Evolutionary conservation across 2,113 vertebrate genomes (phyloP).

Genomic region (Myotis lucifugus): DNA sequence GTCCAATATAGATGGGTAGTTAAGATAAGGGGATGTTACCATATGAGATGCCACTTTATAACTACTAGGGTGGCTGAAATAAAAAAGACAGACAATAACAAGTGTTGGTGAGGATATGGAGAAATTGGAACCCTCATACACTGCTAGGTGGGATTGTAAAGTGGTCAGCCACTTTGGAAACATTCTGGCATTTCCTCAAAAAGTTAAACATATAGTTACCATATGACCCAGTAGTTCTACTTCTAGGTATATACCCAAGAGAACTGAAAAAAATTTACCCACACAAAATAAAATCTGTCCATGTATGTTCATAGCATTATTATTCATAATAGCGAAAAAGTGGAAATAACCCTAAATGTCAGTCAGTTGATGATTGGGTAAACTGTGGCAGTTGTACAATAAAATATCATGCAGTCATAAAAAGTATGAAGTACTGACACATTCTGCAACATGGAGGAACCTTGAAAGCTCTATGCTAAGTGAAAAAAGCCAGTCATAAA

Average conservation of each 20-base stretch:
- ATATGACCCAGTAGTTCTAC: slow-evolving; percentile 5
- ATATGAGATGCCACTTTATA: background rate
- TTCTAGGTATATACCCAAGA: background rate
- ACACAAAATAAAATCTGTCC: background rate
- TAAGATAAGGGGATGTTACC: background rate
- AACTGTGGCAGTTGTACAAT: background rate
- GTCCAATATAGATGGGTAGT: background rate
- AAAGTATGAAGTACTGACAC: background rate
- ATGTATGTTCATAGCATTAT: background rate
- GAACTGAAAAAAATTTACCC: background rate
- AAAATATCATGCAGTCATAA: background rate
- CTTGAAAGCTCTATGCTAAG: background rate
- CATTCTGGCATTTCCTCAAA: slow-evolving; percentile 5
- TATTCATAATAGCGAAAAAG: background rate
- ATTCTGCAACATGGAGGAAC: background rate
- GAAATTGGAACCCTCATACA: background rate
- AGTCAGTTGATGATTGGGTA: background rate
- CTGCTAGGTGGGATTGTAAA: background rate
- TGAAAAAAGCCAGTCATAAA: background rate
- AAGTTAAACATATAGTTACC: slow-evolving; percentile 13
- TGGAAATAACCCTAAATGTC: background rate
- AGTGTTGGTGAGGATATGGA: slow-evolving; percentile 11
- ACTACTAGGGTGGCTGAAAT: background rate
- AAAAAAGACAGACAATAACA: background rate
- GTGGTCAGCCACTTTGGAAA: background rate